phyloP scores from a whole-genome alignment of 2,888 invertebrate genomes.

The Dolichopus griseipennis region DNA sequence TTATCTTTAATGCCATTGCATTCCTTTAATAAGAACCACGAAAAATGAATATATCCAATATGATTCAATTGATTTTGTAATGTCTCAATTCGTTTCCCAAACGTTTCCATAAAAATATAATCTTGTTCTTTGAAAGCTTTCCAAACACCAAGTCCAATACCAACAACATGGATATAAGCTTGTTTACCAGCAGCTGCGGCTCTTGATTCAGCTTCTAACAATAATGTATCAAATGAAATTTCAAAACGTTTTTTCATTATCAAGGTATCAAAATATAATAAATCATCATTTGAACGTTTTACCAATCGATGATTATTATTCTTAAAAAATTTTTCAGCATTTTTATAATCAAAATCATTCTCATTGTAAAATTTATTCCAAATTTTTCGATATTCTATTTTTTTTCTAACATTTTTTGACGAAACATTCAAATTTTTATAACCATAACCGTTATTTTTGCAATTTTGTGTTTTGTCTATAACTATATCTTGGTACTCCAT shows the following conservation, averaged over 20 bases:
- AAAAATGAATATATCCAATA: constrained; percentile 57
- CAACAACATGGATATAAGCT: constrained; percentile 58
- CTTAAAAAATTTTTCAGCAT: constrained; percentile 31
- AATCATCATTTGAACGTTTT: not conserved
- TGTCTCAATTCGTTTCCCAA: constrained; percentile 51
- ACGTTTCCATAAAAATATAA: constrained; percentile 54
- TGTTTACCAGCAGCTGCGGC: constrained; percentile 45
- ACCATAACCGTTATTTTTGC: constrained; percentile 45
- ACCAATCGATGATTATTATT: constrained; percentile 26
- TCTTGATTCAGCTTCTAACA: constrained; percentile 55
- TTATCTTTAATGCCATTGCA: constrained; percentile 46
- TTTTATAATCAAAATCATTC: constrained; percentile 22
- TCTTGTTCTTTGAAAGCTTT: constrained; percentile 52
- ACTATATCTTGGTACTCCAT: constrained; percentile 51
- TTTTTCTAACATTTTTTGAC: constrained; percentile 12
- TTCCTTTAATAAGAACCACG: constrained; percentile 48
- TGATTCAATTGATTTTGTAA: constrained; percentile 45
- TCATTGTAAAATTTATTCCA: constrained; percentile 33
- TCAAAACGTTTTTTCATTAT: constrained; percentile 44
- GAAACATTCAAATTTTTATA: too few relatives aligned
- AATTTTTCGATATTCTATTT: constrained; percentile 23
- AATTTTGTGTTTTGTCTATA: constrained; percentile 46
- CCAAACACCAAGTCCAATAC: constrained; percentile 61
- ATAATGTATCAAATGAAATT: constrained; percentile 52
- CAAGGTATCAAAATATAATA: constrained; percentile 35